These are phyloP conservation scores for Sebastes iracundus DNA, from an alignment of 2,797 vertebrate species.

Conservation along the genomic window DNA sequence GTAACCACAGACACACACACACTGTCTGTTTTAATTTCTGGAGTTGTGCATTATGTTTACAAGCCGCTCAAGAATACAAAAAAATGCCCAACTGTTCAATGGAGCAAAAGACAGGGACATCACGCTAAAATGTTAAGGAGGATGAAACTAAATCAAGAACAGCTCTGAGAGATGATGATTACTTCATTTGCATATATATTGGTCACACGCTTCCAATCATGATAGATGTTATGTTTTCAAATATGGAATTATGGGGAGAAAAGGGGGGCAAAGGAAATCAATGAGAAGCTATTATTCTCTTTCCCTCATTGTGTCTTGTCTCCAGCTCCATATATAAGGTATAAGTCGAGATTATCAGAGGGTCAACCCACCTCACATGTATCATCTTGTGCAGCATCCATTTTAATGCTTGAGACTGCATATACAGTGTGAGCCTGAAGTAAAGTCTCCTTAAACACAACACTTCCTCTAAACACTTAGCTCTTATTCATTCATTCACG, in stretches of 20 bases:
- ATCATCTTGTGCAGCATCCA: not conserved
- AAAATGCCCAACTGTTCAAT: conserved; percentile 31
- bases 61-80: conserved; percentile 11
- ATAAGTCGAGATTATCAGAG: conserved; percentile 1
- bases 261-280: conserved; percentile 10
- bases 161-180: conserved; percentile 56
- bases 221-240: conserved; percentile 59
- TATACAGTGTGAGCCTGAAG: not conserved
- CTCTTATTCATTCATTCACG: not conserved
- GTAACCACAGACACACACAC: not conserved
- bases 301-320: conserved; percentile 9
- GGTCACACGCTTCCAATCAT: conserved; percentile 63
- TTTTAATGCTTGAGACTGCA: not conserved
- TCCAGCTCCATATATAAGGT: not conserved
- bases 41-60: conserved; percentile 21
- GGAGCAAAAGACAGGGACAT: conserved; percentile 26
- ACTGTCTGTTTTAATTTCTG: not conserved
- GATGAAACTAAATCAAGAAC: conserved; percentile 50
- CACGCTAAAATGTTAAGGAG: conserved; percentile 23
- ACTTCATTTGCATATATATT: conserved; percentile 77
- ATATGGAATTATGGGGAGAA: conserved; percentile 50
- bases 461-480: not conserved
- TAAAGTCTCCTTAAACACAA: not conserved
- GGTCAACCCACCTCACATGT: conserved; percentile 10
- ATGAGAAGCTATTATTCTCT: not conserved